Conservation (phyloP, 2,888 invertebrate species). For the Chamaedrilus cognettii region DNA sequence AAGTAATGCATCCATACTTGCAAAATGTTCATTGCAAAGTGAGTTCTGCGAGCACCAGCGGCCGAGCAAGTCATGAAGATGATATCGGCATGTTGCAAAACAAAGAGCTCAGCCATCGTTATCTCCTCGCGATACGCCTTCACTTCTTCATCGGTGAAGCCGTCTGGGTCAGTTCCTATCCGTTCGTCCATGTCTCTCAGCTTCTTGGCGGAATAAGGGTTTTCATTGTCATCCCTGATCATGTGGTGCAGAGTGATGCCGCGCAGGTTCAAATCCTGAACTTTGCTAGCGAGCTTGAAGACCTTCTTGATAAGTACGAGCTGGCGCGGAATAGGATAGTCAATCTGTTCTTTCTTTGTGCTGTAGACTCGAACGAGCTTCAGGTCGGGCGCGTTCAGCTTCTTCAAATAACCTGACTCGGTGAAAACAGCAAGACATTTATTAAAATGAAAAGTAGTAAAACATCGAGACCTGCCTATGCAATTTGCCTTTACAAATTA, state of each 20-base stretch:
- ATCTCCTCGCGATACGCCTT: neutral
- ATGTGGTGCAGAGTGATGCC: slow-evolving; percentile 30
- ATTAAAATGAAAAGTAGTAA: no score
- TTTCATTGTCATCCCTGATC: slow-evolving; percentile 24
- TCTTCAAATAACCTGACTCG: slow-evolving; percentile 4
- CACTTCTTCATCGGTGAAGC: slow-evolving; percentile 1
- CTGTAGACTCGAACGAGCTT: slow-evolving; percentile 49
- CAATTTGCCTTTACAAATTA: no score
- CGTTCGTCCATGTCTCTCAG: slow-evolving; percentile 4
- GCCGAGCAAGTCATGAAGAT: slow-evolving; percentile 14
- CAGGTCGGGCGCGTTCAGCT: neutral
- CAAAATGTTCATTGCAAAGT: neutral
- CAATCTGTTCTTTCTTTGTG: slow-evolving; percentile 42
- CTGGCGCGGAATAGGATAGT: slow-evolving; percentile 43
- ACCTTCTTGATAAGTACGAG: neutral
- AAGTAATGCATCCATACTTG: slow-evolving; percentile 4
- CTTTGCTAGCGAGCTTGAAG: slow-evolving; percentile 10
- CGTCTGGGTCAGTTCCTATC: neutral
- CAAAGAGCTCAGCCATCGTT: neutral
- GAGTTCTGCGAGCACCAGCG: neutral
- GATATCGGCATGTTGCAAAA: slow-evolving; percentile 7
- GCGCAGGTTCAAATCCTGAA: slow-evolving; percentile 10
- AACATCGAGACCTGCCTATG: no score
- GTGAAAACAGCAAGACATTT: no score
- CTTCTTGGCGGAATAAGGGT: neutral